These are phyloP conservation scores for Datnioides undecimradiatus DNA, from an alignment of 2,113 vertebrate genomes.

Conservation along the genomic window DNA sequence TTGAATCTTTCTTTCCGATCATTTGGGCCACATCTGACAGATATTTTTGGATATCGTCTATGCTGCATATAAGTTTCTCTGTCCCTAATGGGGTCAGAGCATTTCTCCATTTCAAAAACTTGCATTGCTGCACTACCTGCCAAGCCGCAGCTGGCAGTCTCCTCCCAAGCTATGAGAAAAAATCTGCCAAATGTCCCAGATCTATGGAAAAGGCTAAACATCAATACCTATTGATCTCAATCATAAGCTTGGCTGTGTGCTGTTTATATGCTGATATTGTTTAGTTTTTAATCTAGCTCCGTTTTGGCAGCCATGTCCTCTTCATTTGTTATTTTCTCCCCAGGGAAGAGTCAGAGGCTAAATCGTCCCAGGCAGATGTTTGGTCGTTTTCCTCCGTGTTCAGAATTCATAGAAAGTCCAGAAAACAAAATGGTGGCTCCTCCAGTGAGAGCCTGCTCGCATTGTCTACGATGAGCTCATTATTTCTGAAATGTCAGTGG, in stretches of 20 bases:
- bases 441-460: neutral
- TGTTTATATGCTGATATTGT: conserved; percentile 42
- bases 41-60: conserved; percentile 26
- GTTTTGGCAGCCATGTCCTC: conserved; percentile 28
- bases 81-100: conserved; percentile 28
- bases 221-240: conserved; percentile 38
- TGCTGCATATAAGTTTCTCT: conserved; percentile 26
- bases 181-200: conserved; percentile 30
- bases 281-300: conserved; percentile 37
- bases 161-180: conserved; percentile 27
- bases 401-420: conserved; percentile 19
- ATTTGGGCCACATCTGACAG: conserved; percentile 3
- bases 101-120: conserved; percentile 39
- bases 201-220: conserved; percentile 43
- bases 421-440: conserved; percentile 41
- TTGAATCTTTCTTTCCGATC: conserved; percentile 6
- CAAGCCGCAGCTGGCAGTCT: conserved; percentile 52
- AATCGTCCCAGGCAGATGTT: conserved; percentile 24
- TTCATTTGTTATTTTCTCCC: conserved; percentile 40
- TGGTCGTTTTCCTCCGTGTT: conserved; percentile 10
- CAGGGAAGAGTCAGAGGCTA: conserved; percentile 16
- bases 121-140: conserved; percentile 21
- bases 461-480: conserved; percentile 51
- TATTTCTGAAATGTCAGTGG: conserved; percentile 64
- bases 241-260: conserved; percentile 11